Evolutionary conservation across 2,797 vertebrate species (phyloP).

Genomic region (Eulemur mongoz): DNA sequence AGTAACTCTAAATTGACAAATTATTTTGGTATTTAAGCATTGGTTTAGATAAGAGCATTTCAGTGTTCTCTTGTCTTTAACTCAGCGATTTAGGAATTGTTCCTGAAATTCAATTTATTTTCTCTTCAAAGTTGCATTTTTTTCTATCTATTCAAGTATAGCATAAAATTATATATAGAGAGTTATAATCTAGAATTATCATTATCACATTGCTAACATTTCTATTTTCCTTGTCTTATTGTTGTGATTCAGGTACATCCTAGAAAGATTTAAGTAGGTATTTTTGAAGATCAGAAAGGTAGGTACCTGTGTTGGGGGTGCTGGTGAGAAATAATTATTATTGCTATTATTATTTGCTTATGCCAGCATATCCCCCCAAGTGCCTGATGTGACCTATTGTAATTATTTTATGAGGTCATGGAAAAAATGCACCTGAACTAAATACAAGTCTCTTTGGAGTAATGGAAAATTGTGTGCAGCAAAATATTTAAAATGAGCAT

Average conservation of each 20-base stretch:
- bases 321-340: slow-evolving; percentile 36
- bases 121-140: slow-evolving; percentile 81
- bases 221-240: slow-evolving; percentile 71
- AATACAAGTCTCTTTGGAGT: slow-evolving; percentile 81
- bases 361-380: slow-evolving; percentile 66
- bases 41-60: slow-evolving; percentile 76
- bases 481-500: slow-evolving; percentile 77
- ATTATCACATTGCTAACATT: slow-evolving; percentile 75
- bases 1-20: slow-evolving; percentile 71
- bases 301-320: slow-evolving; percentile 59
- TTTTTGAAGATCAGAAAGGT: slow-evolving; percentile 83
- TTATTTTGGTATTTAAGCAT: slow-evolving; percentile 71
- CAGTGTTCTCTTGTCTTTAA: slow-evolving; percentile 55
- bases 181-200: slow-evolving; percentile 81
- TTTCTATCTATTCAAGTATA: slow-evolving; percentile 71
- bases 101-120: slow-evolving; percentile 80
- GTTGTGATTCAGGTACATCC: slow-evolving; percentile 65
- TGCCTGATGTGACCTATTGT: slow-evolving; percentile 75
- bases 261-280: slow-evolving; percentile 79
- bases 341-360: slow-evolving; percentile 70
- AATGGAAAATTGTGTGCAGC: slow-evolving; percentile 77
- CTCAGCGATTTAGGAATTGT: slow-evolving; percentile 75
- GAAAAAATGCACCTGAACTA: slow-evolving; percentile 67
- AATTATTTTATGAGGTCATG: slow-evolving; percentile 72
- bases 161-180: slow-evolving; percentile 67